Evolutionary conservation across 2,113 vertebrate genomes (phyloP), one percentile per base, ranked within the genome.

Genomic region (Nothobranchius kuhntae): DNA sequence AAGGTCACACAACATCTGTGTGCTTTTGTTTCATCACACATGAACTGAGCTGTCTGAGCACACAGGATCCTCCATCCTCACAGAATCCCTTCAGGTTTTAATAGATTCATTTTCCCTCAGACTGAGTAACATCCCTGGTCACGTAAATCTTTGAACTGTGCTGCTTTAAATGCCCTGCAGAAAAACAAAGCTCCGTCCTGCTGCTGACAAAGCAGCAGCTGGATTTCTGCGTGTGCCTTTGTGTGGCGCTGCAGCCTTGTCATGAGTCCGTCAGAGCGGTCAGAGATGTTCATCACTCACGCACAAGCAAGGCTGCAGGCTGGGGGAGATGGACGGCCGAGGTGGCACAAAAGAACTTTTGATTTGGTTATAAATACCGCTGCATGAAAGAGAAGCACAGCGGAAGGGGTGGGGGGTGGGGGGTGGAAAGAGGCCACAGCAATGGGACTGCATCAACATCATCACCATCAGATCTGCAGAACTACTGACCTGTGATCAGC

Each of bases 271-370:
- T 89, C 77, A n/a, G 53, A 69, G 72, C 9, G 75, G 77, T 71
- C 65, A 62, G 42, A 65, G 84, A 81, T 79, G 61, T 80, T 76
- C 78, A 84, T 68, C 78, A 65, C 53, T 40, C 69, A 53, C 57
- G 57, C 71, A 63, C 42, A 65, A 59, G 1, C 12, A 87, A 75
- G 68, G 79, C 77, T 66, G 63, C 47, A 59, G 58, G 44, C 73
- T 76, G n/a, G 0, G 47, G 17, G 77, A 88, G 85, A 91, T 78
- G 81, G 83, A 91, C 87, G 84, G 71, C 79, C 73, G 67, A 47
- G 48, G 24, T 17, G n/a, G 65, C 80, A 92, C 90, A 92, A 93
- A 93, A 87, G 91, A 90, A 93, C 89, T 90, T 92, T 89, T 92
- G 81, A 92, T 93, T 90, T 89, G 89, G 81, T 92, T 92, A 78